Evolutionary conservation across 2,113 vertebrate genomes (phyloP).

Genomic region (Lonchura striata): DNA sequence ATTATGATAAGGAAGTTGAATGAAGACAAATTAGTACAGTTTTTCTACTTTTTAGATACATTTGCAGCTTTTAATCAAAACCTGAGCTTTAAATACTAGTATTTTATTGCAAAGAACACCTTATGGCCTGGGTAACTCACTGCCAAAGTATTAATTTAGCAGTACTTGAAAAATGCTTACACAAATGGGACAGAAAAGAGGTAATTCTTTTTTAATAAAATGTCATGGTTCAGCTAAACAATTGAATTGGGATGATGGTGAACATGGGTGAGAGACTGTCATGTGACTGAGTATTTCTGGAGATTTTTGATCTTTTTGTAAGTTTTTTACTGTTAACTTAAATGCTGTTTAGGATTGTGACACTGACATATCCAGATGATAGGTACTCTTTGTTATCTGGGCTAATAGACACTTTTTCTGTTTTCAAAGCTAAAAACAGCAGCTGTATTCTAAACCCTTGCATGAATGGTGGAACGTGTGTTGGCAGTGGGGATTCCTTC

Average conservation of each 20-base stretch:
- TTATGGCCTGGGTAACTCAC: not conserved
- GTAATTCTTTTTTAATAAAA: not conserved
- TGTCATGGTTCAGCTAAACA: not conserved
- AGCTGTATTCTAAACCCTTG: conserved; percentile 90
- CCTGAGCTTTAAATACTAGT: not conserved
- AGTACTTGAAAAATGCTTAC: not conserved
- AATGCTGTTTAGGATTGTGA: not conserved
- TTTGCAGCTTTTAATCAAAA: not conserved
- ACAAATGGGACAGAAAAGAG: not conserved
- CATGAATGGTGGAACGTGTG: conserved; percentile 90
- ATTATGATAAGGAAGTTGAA: not conserved
- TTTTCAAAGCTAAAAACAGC: conserved; percentile 85
- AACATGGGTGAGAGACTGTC: not conserved
- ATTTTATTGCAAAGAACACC: not conserved
- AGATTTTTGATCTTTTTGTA: not conserved
- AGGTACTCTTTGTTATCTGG: not conserved
- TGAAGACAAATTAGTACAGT: not conserved
- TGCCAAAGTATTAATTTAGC: not conserved
- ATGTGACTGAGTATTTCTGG: not conserved
- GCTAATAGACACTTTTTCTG: not conserved
- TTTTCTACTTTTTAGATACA: not conserved
- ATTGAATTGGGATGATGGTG: not conserved
- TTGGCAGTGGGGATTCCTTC: conserved; percentile 87
- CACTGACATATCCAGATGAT: not conserved
- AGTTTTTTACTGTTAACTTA: not conserved